Base-by-base conservation (phyloP, 1,140 invertebrate species). In the Drosophila ogumai region DNA sequence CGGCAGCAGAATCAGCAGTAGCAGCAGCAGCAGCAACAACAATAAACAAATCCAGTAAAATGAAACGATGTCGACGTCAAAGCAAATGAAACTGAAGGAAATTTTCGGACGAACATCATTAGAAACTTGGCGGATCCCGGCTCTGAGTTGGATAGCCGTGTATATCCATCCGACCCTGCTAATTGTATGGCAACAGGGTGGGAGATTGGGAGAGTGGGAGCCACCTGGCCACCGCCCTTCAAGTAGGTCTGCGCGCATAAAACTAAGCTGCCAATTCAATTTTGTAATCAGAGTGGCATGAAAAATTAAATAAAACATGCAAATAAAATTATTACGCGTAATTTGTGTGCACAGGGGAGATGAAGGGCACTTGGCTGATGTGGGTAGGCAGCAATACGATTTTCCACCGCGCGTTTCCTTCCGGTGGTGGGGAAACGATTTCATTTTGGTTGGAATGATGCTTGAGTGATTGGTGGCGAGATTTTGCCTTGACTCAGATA, bases 271-370 rank as follows among this genome's bases (percentile, higher is more conserved):
- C 85, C 85, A 88, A 90, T 88, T 90, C 85, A 88, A 88, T 88
- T 88, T 88, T 68, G 85, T 81, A 88, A 88, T 88, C 85, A 88
- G 85, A 90, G 85, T 85, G 85, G 85, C 85, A 88, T 88, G 85
- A 88, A 88, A 88, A 88, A 88, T 88, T 88, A 88, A 88, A 88
- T 88, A 88, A 88, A 88, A 88, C 85, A 90, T 90, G 85, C 85
- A 88, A 88, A 88, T 88, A 88, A 88, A 88, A 88, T 88, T 88
- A 88, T 88, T 85, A 88, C 85, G 85, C 85, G 71, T 88, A 84
- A 90, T 88, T 88, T 88, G 84, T 90, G 80, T 78, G 76, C 84
- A 67, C 63, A 57, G 36, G 46, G 47, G 71, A 63, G 52, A 49
- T 34, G 56, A 61, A 49, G 66, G 43, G 43, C 32, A 2, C 28